Evolutionary conservation across 2,113 vertebrate genomes (phyloP).

Genomic region (Corythornis vintsioides): DNA sequence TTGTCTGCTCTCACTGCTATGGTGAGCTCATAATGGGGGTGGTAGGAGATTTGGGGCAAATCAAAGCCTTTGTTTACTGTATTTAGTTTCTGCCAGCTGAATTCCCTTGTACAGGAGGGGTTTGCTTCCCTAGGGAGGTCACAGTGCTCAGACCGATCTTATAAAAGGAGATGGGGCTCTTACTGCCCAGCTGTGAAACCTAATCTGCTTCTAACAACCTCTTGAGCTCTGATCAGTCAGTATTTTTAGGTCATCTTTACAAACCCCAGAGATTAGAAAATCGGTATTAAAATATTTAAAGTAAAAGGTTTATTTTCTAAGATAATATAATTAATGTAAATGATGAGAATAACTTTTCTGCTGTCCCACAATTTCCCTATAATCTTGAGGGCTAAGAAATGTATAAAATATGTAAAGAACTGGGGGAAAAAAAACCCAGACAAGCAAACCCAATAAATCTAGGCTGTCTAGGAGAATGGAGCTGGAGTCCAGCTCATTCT

Average conservation of each 20-base stretch:
- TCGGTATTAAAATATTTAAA: background rate
- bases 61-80: background rate
- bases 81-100: background rate
- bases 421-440: background rate
- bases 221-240: background rate
- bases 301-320: background rate
- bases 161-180: background rate
- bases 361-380: background rate
- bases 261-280: background rate
- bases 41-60: background rate
- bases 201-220: conserved; percentile 2
- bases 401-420: background rate
- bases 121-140: conserved; percentile 33
- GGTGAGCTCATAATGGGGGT: background rate
- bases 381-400: background rate
- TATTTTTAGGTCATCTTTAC: background rate
- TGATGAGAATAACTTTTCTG: background rate
- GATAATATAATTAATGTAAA: background rate
- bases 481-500: background rate
- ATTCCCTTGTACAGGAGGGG: background rate
- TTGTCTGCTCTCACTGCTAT: background rate
- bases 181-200: background rate
- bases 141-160: background rate
- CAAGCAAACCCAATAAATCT: background rate
- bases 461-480: background rate